A percentile compares a stretch with the other conserved stretches of the same genome.
These are phyloP conservation scores for Excalfactoria chinensis DNA, from an alignment of 2,113 vertebrate genomes.

Conservation along the genomic window DNA sequence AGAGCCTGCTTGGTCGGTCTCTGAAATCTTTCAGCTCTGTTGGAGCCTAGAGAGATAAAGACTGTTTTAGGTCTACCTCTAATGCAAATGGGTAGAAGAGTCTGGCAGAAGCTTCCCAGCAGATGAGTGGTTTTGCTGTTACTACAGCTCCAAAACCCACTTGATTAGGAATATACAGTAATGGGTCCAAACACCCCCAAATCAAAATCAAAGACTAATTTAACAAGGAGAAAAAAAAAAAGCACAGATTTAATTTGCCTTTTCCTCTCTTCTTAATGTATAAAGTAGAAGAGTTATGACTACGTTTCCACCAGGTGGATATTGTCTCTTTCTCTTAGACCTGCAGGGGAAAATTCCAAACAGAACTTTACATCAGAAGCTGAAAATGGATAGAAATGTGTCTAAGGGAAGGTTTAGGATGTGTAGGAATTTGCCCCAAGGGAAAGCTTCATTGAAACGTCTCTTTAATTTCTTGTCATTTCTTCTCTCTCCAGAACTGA, in stretches of 20 bases:
- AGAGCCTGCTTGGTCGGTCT: background rate
- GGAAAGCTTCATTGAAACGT: background rate
- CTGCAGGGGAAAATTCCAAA: background rate
- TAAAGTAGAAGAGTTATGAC: background rate
- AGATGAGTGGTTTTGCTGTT: background rate
- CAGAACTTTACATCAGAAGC: background rate
- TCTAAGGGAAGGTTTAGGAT: background rate
- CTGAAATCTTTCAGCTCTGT: background rate
- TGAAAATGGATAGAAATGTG: background rate
- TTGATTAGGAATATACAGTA: background rate
- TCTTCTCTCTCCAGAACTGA: background rate
- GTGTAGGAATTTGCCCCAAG: background rate
- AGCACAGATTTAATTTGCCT: background rate
- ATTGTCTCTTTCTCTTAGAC: background rate
- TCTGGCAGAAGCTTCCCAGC: background rate
- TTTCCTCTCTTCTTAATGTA: background rate
- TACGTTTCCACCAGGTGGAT: background rate
- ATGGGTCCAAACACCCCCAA: rapidly evolving
- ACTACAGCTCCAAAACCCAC: background rate
- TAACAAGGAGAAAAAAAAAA: background rate
- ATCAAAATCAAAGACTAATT: background rate
- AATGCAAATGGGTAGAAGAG: background rate
- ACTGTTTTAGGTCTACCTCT: background rate
- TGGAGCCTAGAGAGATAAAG: background rate
- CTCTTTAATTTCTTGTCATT: background rate